A percentile compares a stretch with the other conserved stretches of the same genome.
Conservation (phyloP, 2,888 invertebrate species). For the Mimas tiliae region DNA sequence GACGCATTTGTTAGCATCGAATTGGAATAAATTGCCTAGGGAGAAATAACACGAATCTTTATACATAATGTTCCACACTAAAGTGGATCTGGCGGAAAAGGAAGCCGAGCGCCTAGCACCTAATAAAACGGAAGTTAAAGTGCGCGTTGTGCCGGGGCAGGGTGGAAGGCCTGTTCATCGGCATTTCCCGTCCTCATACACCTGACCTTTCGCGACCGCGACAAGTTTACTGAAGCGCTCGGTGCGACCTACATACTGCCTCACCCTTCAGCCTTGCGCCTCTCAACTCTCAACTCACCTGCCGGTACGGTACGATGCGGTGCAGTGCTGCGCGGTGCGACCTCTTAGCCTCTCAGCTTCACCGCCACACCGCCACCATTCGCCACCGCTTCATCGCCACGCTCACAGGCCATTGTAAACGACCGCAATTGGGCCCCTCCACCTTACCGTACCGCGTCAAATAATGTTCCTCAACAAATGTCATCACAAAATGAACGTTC, state of each 20-base stretch:
- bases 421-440: constrained; percentile 69
- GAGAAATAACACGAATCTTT: constrained; percentile 42
- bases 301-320: constrained; percentile 25
- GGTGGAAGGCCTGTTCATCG: constrained; percentile 68
- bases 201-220: constrained; percentile 81
- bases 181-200: constrained; percentile 81
- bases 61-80: constrained; percentile 44
- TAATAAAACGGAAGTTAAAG: constrained; percentile 77
- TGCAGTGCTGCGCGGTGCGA: too few relatives aligned
- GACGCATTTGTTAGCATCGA: constrained; percentile 62
- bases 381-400: constrained; percentile 40
- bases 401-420: constrained; percentile 59
- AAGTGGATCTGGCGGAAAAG: constrained; percentile 50
- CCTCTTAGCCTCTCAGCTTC: constrained; percentile 37
- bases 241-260: constrained; percentile 77
- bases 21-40: constrained; percentile 61
- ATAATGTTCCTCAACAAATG: constrained; percentile 68
- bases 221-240: constrained; percentile 80
- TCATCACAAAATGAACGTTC: constrained; percentile 64
- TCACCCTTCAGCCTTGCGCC: constrained; percentile 53
- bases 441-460: constrained; percentile 61
- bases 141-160: constrained; percentile 55
- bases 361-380: constrained; percentile 39
- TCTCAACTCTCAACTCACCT: constrained; percentile 41
- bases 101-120: constrained; percentile 62